phyloP scores from a whole-genome alignment of 2,113 vertebrate species.

The Bubo bubo region DNA sequence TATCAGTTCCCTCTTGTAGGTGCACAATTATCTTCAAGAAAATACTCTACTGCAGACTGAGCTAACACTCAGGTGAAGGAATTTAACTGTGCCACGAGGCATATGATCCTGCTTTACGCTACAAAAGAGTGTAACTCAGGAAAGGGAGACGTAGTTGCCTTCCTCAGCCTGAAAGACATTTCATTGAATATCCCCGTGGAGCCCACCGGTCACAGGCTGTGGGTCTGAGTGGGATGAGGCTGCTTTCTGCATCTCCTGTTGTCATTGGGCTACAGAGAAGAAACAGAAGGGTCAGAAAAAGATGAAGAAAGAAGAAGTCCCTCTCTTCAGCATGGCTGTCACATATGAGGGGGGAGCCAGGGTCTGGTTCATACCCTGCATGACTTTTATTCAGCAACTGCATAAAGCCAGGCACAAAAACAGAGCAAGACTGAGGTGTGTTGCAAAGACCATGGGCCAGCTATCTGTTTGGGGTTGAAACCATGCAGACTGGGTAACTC shows the following conservation, averaged over 20 bases:
- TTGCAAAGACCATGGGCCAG: not conserved
- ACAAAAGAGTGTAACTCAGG: not conserved
- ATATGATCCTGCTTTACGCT: not conserved
- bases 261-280: not conserved
- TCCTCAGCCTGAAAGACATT: not conserved
- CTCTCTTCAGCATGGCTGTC: not conserved
- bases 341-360: not conserved
- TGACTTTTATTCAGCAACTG: not conserved
- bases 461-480: not conserved
- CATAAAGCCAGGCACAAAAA: not conserved
- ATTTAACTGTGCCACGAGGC: not conserved
- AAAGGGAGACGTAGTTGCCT: not conserved
- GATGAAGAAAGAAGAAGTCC: not conserved
- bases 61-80: not conserved
- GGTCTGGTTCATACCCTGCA: not conserved
- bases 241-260: not conserved
- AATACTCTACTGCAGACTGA: not conserved
- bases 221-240: not conserved
- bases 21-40: not conserved
- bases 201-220: rapidly evolving
- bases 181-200: rapidly evolving
- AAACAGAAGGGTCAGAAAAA: not conserved
- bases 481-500: not conserved
- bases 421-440: not conserved
- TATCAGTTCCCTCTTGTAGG: not conserved